Evolutionary conservation across 2,113 vertebrate genomes (phyloP), one percentile per base, ranked within the genome.

Genomic region (Myodes glareolus): DNA sequence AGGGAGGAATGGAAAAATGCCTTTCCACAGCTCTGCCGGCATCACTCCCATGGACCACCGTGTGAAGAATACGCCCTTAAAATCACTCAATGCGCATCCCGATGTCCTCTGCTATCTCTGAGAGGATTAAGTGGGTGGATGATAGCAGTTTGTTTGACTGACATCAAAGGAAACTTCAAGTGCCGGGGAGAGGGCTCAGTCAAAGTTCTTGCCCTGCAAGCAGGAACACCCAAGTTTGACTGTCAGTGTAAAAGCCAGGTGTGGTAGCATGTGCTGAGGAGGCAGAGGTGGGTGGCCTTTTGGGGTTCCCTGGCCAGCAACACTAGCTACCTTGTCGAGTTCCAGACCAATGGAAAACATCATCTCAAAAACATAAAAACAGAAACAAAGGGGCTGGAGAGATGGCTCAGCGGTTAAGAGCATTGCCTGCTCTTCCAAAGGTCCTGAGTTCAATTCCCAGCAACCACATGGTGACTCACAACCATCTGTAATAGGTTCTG

Each of bases 11-110:
- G 14, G 68, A 52, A 70, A 52, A 45, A 58, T 29, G n/a, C 33
- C 9, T 17, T 72, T 76, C 70, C 5, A 7, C 17, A 47, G 31
- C 80, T 75, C 13, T 2, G 29, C 36, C 61, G 63, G 17, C 42
- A 19, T 17, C 13, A 0, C 33, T 42, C 16, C 75, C 29, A 7
- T 3, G 36, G 76, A n/a, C 45, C n/a, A n/a, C 8, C 0, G 6
- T 31, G 68, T 4, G 47, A 82, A 0, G 25, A 11, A 16, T 0
- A 50, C 7, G 3, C n/a, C 52, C 14, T 67, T 68, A 36, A 3
- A 21, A 6, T 36, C 67, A 68, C 67, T 7, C 14, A 14, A 17
- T 39, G 23, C 13, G 0, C 29, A 52, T 45, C 63, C 47, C 9
- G 8, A 39, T 58, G 33, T 21, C 80, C 33, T 14, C 19, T 2